Evolutionary conservation across 2,888 invertebrate genomes (phyloP).

Genomic region (Notodonta dromedarius): DNA sequence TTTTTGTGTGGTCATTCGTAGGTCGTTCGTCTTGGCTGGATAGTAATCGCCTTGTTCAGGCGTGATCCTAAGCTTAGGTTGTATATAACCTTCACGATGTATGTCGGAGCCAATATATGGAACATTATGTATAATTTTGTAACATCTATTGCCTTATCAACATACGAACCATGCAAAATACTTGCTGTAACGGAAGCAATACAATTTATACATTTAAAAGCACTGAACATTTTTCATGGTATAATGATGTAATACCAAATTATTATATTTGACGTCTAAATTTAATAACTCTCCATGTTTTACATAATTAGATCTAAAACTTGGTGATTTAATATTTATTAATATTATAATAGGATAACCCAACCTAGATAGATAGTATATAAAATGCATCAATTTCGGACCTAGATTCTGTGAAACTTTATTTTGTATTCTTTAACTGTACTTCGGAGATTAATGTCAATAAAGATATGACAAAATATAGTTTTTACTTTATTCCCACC

Average conservation of each 20-base stretch:
- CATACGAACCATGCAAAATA: constrained; percentile 7
- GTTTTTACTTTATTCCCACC: background rate
- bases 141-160: constrained; percentile 25
- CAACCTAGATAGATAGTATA: constrained; percentile 54
- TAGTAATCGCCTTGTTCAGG: background rate
- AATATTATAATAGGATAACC: constrained; percentile 40
- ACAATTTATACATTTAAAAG: constrained; percentile 4
- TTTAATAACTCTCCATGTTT: constrained; percentile 27
- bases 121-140: constrained; percentile 8
- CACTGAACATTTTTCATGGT: background rate
- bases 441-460: constrained; percentile 73
- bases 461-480: constrained; percentile 60
- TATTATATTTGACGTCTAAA: constrained; percentile 18
- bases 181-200: constrained; percentile 9
- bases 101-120: no score
- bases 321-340: constrained; percentile 46
- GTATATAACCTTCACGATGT: no score
- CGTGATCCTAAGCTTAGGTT: no score
- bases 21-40: background rate
- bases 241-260: constrained; percentile 9
- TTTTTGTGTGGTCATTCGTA: background rate
- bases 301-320: constrained; percentile 35
- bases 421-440: constrained; percentile 64
- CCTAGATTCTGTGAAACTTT: constrained; percentile 48
- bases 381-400: constrained; percentile 43